These are phyloP conservation scores for Acromyrmex charruanus DNA, from an alignment of 1,140 invertebrate genomes.

Conservation along the genomic window DNA sequence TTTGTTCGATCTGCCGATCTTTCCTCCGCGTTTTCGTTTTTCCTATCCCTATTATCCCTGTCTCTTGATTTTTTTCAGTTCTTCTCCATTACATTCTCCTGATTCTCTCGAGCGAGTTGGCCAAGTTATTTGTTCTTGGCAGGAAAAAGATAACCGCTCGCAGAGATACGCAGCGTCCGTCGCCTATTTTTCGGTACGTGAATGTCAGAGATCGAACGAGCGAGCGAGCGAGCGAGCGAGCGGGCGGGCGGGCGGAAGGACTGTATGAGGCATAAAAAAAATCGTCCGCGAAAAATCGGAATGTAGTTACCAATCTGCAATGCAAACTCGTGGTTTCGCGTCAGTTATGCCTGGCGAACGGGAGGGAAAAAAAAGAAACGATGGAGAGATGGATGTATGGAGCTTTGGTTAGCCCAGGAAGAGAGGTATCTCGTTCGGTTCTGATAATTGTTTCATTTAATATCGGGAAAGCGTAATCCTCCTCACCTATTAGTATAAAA, in stretches of 20 bases:
- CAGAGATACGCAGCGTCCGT: neutral
- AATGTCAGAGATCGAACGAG: constrained; percentile 4
- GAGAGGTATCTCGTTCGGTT: constrained; percentile 45
- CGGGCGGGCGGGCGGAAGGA: neutral
- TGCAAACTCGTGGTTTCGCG: constrained; percentile 76
- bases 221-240: neutral
- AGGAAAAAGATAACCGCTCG: constrained; percentile 7
- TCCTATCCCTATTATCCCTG: neutral
- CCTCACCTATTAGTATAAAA: constrained; percentile 13
- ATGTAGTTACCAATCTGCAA: constrained; percentile 79
- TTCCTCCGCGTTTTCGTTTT: neutral
- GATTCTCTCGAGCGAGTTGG: constrained; percentile 30
- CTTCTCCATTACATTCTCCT: neutral
- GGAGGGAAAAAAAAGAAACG: constrained; percentile 25
- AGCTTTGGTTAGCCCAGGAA: neutral
- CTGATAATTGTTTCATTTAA: constrained; percentile 35
- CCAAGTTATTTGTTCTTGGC: constrained; percentile 11
- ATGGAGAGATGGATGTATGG: constrained; percentile 9
- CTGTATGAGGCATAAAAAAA: constrained; percentile 66
- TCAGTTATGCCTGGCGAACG: constrained; percentile 64
- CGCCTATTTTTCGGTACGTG: constrained; percentile 50
- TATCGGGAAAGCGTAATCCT: neutral
- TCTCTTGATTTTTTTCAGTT: constrained; percentile 34
- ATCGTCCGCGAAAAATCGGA: constrained; percentile 75
- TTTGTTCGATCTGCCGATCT: constrained; percentile 6